Percentiles rank a stretch among this genome's conserved stretches.
Evolutionary conservation across 1,140 invertebrate species (phyloP).

Genomic region (Saccostrea glomerata): DNA sequence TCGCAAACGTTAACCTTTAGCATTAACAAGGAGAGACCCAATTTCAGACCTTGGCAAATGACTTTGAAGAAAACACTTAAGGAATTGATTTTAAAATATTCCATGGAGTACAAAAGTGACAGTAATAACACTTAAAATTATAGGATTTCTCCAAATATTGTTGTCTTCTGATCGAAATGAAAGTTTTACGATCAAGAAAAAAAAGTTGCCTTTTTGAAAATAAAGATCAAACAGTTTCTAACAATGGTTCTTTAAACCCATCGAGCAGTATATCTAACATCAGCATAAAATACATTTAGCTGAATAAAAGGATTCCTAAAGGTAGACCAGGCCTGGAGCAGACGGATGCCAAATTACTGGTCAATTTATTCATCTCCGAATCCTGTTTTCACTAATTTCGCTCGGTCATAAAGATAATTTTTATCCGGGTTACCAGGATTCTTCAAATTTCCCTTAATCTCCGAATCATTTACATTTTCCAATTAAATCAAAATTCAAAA

Average conservation of each 20-base stretch:
- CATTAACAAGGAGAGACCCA: not conserved
- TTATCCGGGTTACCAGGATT: constrained; percentile 2
- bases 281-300: not conserved
- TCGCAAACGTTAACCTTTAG: not conserved
- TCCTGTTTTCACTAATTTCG: not conserved
- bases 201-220: not conserved
- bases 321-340: not conserved
- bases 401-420: not conserved
- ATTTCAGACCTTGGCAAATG: not conserved
- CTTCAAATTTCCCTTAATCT: not conserved
- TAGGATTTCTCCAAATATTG: no score
- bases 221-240: not conserved
- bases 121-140: no score
- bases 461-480: not conserved
- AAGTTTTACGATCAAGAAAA: not conserved
- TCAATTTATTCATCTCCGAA: not conserved
- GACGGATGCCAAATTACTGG: not conserved
- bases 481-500: not conserved
- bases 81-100: not conserved
- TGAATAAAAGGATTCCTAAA: not conserved
- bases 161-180: no score
- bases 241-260: not conserved
- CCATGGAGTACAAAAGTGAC: no score
- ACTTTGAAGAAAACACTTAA: not conserved
- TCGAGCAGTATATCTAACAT: constrained; percentile 3